Conservation (phyloP, 2,797 vertebrate genomes). For the Nasua narica region DNA sequence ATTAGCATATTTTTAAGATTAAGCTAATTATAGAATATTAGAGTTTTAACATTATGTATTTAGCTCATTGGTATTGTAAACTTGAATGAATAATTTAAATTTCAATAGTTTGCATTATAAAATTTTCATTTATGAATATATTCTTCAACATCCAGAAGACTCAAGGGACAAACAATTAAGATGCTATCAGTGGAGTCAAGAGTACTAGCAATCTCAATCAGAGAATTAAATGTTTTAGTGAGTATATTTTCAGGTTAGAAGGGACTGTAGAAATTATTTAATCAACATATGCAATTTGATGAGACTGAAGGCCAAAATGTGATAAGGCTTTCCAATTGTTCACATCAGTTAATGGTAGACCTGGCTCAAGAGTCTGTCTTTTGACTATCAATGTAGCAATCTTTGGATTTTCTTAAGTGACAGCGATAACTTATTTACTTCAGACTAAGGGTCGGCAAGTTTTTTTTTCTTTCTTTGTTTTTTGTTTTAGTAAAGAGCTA, state of each 20-base stretch:
- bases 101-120: slow-evolving; percentile 15
- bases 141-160: neutral
- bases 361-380: neutral
- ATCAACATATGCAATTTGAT: neutral
- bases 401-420: neutral
- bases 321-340: neutral
- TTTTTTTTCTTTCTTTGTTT: neutral
- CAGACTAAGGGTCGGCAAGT: fast-evolving
- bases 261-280: neutral
- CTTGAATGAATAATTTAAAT: slow-evolving; percentile 47
- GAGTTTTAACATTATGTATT: slow-evolving; percentile 33
- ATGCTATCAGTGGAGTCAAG: neutral
- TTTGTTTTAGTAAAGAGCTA: neutral
- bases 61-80: slow-evolving; percentile 11
- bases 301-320: neutral
- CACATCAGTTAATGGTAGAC: neutral
- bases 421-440: neutral
- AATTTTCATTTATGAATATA: slow-evolving; percentile 3
- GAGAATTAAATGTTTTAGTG: neutral
- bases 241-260: neutral
- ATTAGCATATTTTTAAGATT: slow-evolving; percentile 39
- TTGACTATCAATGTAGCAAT: neutral
- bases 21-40: slow-evolving; percentile 49
- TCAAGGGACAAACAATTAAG: neutral
- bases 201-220: neutral